Evolutionary conservation across 2,888 invertebrate genomes (phyloP).

Genomic region (Chloromyia formosa): DNA sequence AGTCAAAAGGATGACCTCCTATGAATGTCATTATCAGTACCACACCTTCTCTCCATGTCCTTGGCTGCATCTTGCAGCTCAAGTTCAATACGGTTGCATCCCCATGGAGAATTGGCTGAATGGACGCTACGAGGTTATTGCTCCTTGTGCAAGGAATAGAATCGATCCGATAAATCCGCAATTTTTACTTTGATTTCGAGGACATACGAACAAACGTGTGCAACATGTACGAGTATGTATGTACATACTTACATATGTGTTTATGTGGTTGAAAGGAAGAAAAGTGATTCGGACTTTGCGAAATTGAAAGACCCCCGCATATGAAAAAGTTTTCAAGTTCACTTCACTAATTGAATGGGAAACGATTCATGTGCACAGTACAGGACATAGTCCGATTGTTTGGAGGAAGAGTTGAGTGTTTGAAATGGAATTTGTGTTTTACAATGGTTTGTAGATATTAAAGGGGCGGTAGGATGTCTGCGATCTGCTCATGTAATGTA

Average conservation of each 20-base stretch:
- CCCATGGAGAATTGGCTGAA: neutral
- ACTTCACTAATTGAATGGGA: conserved; percentile 34
- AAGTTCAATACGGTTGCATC: conserved; percentile 14
- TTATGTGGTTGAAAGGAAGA: neutral
- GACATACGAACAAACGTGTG: too few relatives aligned
- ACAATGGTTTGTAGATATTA: conserved; percentile 24
- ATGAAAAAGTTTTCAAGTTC: conserved; percentile 33
- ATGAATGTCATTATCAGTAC: neutral
- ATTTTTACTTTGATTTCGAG: neutral
- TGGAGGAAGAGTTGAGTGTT: conserved; percentile 7
- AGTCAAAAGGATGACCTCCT: neutral
- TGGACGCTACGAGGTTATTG: conserved; percentile 5
- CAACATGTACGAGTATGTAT: too few relatives aligned
- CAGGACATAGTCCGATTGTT: conserved; percentile 24
- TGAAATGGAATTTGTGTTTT: neutral
- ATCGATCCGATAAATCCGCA: conserved; percentile 11
- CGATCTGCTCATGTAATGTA: too few relatives aligned
- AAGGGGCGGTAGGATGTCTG: too few relatives aligned
- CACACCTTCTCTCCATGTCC: neutral
- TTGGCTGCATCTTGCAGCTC: conserved; percentile 7
- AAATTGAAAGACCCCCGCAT: neutral
- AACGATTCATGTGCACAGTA: conserved; percentile 14
- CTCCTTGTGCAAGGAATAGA: neutral
- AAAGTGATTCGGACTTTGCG: too few relatives aligned
- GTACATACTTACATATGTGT: neutral